phyloP scores from a whole-genome alignment of 2,797 vertebrate genomes.

The Alauda arvensis region DNA sequence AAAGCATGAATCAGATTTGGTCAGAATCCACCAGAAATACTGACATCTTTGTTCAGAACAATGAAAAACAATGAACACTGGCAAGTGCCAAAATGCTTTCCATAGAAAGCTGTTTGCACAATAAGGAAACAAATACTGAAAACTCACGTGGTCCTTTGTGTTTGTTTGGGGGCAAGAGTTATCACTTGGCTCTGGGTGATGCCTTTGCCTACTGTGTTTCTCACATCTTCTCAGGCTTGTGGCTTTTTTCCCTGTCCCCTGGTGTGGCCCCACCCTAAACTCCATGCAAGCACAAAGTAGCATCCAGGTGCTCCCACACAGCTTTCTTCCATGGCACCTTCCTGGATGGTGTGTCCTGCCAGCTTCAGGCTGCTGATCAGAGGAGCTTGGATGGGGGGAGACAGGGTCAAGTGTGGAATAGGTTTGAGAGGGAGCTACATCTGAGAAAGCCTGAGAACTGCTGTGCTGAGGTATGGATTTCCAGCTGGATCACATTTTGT shows the following conservation, averaged over 20 bases:
- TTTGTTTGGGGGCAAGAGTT: background rate
- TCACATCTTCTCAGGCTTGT: background rate
- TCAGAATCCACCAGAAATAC: background rate
- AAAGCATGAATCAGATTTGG: background rate
- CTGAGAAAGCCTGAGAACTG: background rate
- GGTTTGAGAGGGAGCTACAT: background rate
- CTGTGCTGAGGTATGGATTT: background rate
- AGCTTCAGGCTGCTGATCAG: background rate
- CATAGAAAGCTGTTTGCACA: background rate
- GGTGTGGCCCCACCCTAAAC: background rate
- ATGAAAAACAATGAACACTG: background rate
- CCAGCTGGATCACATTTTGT: background rate
- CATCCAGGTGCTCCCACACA: background rate
- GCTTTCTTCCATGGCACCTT: background rate
- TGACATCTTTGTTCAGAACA: background rate
- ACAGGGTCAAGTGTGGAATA: background rate
- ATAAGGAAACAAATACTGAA: background rate
- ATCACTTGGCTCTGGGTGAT: background rate
- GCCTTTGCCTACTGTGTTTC: background rate
- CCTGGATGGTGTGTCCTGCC: rapidly evolving
- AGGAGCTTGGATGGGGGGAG: background rate
- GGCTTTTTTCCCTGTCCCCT: background rate
- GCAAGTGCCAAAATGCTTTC: background rate
- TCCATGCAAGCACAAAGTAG: background rate
- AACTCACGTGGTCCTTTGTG: rapidly evolving